Base-by-base conservation (phyloP, 1,140 invertebrate species). In the Drosophila funebris region DNA sequence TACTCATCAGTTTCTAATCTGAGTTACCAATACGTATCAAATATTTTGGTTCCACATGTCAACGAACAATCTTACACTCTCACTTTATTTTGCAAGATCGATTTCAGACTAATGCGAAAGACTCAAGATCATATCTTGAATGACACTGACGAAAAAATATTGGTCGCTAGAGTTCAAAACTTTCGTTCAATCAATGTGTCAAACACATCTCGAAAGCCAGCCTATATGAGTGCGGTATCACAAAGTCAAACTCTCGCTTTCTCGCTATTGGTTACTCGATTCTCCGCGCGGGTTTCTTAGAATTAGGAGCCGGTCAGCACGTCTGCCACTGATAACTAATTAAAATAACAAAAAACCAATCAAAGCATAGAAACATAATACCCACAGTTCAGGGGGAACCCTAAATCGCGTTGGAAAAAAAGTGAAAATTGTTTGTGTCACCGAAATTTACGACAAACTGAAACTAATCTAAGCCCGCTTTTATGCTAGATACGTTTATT, bases 311-410 rank as follows among this genome's bases (percentile, higher is more conserved):
- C 11, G 14, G 37, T 66, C 20, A 11, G 36, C 27, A 50, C 57
- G 33, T 54, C 33, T 71, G 69, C 61, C 73, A 76, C 46, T 33
- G 56, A 63, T 70, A 74, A 73, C 54, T 74, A 74, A 77, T 77
- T 74, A 77, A 73, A 77, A 77, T 77, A 77, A 77, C 71, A 73
- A 74, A 76, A 70, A 64, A 36, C 54, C 67, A 75, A 75, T 75
- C 58, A 66, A 70, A 37, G 57, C 52, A 75, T 52, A 66, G 18
- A 75, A 75, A 56, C 39, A 41, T 46, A 69, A 70, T 58, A 29
- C 16, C 33, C 11, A 11, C 24, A 53, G 27, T 56, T 14, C 16
- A 37, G 20, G 11, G 33, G 33, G 41, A 44, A 18, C 43, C 36
- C 16, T 14, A 41, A 37, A 50, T n/a, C 7, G 39, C 7, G 24